Conservation (phyloP, 2,888 invertebrate species). For the Mesoligia furuncula region DNA sequence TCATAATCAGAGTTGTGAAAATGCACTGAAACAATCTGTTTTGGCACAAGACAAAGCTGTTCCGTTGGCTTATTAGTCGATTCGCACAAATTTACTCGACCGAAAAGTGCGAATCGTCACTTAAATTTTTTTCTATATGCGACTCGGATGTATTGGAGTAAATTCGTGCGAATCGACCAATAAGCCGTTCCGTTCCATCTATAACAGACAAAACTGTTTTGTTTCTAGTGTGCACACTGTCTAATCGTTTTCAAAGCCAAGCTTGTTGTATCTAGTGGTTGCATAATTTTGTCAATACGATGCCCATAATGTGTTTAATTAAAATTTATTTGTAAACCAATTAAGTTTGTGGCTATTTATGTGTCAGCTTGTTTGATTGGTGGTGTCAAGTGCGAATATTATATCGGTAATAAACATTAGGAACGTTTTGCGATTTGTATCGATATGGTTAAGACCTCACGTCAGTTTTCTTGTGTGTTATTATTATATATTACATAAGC, state of each 20-base stretch:
- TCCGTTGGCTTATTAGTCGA: background rate
- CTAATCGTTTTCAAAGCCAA: constrained; percentile 25
- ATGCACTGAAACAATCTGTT: background rate
- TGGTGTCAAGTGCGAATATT: constrained; percentile 62
- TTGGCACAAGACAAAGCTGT: background rate
- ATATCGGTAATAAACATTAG: constrained; percentile 44
- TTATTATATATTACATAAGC: background rate
- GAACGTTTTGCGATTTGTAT: constrained; percentile 40
- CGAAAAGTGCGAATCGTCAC: background rate
- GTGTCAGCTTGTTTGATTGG: constrained; percentile 63
- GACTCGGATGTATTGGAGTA: no score
- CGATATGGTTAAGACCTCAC: constrained; percentile 10
- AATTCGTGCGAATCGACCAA: no score
- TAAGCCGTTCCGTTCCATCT: background rate
- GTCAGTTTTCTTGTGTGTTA: constrained; percentile 16
- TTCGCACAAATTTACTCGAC: background rate
- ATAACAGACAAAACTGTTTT: background rate
- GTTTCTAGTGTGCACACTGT: background rate
- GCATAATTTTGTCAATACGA: constrained; percentile 41
- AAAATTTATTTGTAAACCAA: constrained; percentile 64
- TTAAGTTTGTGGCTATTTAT: constrained; percentile 62
- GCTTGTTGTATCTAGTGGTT: constrained; percentile 31
- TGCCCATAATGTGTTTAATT: constrained; percentile 53
- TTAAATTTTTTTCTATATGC: background rate
- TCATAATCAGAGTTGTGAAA: background rate